phyloP scores from a whole-genome alignment of 2,797 vertebrate species.

The Falco naumanni region DNA sequence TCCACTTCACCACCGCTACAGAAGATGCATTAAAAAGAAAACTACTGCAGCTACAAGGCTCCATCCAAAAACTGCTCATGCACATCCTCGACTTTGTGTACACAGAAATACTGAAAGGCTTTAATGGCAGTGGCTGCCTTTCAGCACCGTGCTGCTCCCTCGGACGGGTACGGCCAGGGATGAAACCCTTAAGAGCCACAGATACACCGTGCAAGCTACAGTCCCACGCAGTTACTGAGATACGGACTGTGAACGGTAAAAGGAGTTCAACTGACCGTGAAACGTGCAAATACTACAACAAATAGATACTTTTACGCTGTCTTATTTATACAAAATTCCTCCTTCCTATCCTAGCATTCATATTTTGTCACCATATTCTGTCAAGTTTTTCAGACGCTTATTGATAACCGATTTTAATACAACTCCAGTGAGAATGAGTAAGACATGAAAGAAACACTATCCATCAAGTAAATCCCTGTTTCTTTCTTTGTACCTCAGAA shows the following conservation, averaged over 20 bases:
- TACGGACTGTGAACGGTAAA: not conserved
- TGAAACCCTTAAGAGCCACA: not conserved
- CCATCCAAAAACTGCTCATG: not conserved
- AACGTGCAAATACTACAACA: constrained; percentile 25
- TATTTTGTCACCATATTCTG: not conserved
- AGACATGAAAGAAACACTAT: not conserved
- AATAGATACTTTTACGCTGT: not conserved
- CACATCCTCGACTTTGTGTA: not conserved
- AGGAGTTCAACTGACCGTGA: constrained; percentile 2
- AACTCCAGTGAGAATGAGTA: not conserved
- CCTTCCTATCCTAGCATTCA: not conserved
- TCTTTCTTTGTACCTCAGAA: not conserved
- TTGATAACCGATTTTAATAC: not conserved
- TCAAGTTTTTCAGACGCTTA: not conserved
- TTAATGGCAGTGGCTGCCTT: not conserved
- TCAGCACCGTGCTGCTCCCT: not conserved
- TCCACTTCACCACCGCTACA: not conserved
- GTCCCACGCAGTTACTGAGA: not conserved
- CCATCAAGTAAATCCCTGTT: not conserved
- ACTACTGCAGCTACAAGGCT: not conserved
- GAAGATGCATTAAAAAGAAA: not conserved
- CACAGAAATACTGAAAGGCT: not conserved
- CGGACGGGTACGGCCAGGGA: not conserved
- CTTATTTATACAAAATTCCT: not conserved
- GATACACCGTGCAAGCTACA: not conserved